Base-by-base conservation (phyloP, 1,140 invertebrate genomes). In the Leptopilina clavipes region DNA sequence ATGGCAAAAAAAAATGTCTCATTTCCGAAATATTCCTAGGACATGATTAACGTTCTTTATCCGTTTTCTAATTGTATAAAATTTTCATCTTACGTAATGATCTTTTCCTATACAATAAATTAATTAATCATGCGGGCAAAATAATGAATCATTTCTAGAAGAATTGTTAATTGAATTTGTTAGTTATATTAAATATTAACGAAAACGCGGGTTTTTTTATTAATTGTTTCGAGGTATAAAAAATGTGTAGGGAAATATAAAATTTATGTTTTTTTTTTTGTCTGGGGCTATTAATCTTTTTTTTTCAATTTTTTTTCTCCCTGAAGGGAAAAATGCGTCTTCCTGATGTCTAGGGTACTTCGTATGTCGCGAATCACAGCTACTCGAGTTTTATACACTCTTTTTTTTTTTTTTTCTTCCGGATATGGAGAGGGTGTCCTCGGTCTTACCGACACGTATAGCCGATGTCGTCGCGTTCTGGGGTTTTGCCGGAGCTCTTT, bases 401-500 rank as follows among this genome's bases (percentile, higher is more conserved):
- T 3, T 9, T 8, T 40, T 8, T 40, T 8, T 40, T 8, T 43
- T 70, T 45, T 48, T 77, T 77, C 80, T 79, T 65, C 70, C 40
- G 70, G n/a, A 48, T 71, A 45, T 43, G 25, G 25, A 37, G 70
- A 71, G 78, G 59, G 59, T 52, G 43, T 48, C 76, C 73, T 75
- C 71, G 75, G 76, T 72, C 78, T 71, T 76, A 37, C 70, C 74
- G 54, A 70, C 74, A 77, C 78, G 78, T 77, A 79, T 77, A 79
- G 80, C 77, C 80, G 74, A 76, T 77, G 74, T 75, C 59, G 76
- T 70, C 31, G 43, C 31, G 43, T 71, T 11, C 70, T 18, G 71
- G 14, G 71, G n/a, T n/a, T 73, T 3, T 31, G 22, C 59, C 59
- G 31, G 11, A 22, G 22, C 59, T 31, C 59, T 37, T 31, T 65